phyloP scores from a whole-genome alignment of 2,797 vertebrate species.

The Rachycentron canadum region DNA sequence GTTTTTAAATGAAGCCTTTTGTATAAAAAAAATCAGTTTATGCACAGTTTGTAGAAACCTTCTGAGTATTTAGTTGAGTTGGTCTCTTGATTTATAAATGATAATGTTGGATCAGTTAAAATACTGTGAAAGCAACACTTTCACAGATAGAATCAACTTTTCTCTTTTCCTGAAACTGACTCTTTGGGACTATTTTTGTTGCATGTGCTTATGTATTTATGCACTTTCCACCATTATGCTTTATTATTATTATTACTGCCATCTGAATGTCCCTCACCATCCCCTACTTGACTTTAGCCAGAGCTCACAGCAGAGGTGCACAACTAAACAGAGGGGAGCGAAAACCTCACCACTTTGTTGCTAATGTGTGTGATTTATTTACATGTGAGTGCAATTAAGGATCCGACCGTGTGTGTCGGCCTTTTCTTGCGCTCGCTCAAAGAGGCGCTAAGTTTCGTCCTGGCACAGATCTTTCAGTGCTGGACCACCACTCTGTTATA shows the following conservation, averaged over 20 bases:
- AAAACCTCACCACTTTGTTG: slow-evolving; percentile 34
- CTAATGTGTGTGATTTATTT: slow-evolving; percentile 72
- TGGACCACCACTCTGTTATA: slow-evolving; percentile 63
- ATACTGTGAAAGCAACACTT: too few relatives aligned
- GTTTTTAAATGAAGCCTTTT: too few relatives aligned
- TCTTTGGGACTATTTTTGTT: background rate
- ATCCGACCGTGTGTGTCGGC: slow-evolving; percentile 54
- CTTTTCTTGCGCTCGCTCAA: slow-evolving; percentile 44
- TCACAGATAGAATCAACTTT: background rate
- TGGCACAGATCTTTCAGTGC: slow-evolving; percentile 76
- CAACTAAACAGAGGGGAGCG: slow-evolving; percentile 35
- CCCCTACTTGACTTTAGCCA: slow-evolving; percentile 63
- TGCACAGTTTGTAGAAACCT: too few relatives aligned
- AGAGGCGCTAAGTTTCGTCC: slow-evolving; percentile 52
- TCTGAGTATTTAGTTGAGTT: too few relatives aligned
- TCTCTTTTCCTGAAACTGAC: background rate
- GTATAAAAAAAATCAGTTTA: too few relatives aligned
- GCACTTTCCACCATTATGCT: slow-evolving; percentile 7
- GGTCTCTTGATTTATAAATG: too few relatives aligned
- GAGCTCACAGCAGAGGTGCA: slow-evolving; percentile 42
- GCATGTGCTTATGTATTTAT: background rate
- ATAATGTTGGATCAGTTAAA: too few relatives aligned
- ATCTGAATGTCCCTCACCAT: slow-evolving; percentile 29
- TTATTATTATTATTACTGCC: slow-evolving; percentile 21
- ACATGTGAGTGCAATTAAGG: slow-evolving; percentile 70